Evolutionary conservation across 2,888 invertebrate species (phyloP), one percentile per base, ranked within the genome.

Genomic region (Schizaphis graminum): DNA sequence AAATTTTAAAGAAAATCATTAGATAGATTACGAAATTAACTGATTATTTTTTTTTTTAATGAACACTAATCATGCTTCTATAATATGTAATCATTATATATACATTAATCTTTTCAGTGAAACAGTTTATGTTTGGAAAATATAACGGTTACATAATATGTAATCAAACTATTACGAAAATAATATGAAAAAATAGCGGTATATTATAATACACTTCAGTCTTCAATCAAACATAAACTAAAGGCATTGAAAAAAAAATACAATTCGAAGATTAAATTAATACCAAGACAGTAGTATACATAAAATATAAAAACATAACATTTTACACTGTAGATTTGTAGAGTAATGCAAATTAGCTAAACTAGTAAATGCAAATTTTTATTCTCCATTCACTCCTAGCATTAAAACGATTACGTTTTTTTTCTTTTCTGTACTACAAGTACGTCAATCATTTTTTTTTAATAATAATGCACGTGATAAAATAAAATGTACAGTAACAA

Each of bases 391-490:
- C n/a, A 84, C 77, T 56, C 11, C 2, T 3, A 35, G 35, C 35
- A 77, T 77, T 77, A 67, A 44, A 67, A 77, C 35, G 28, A 84
- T 53, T 35, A 84, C 77, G 53, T 91, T 61, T 90, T 90, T 90
- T 57, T 89, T 57, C 57, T 89, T 89, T 35, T 89, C 53, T 57
- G 16, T 41, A 57, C 11, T 53, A 53, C 13, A 21, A 0, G 13
- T 49, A 67, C 67, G 88, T 88, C 92, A 92, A 92, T 92, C 57
- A 87, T 57, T 35, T 87, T 61, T 88, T 87, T 61, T 88, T 88
- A n/a, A 87, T 26, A 67, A 92, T 92, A 53, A 88, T 87, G 49
- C 21, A 53, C 53, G 56, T 53, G 28, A 56, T 53, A 35, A 35
- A 57, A 89, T 53, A 67, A 87, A 49, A 77, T 16, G n/a, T 21